These are phyloP conservation scores for Bothrops jararaca DNA, from an alignment of 2,113 vertebrate genomes.

Conservation along the genomic window DNA sequence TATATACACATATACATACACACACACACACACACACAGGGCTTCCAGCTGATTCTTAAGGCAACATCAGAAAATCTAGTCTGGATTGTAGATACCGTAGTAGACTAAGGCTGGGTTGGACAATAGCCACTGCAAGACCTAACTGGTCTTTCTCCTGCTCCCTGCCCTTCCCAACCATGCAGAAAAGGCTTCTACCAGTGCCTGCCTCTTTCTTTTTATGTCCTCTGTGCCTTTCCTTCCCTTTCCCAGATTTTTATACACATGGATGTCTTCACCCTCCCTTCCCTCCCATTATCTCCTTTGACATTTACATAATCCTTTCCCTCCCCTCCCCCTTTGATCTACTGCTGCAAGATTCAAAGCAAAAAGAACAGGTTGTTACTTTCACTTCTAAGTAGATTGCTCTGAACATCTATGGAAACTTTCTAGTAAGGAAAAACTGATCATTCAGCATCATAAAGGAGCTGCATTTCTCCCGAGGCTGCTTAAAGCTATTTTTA, in stretches of 20 bases:
- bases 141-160: neutral
- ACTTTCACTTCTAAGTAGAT: neutral
- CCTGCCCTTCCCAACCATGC: neutral
- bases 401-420: neutral
- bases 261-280: neutral
- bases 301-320: neutral
- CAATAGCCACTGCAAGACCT: too few species aligned
- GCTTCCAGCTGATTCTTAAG: too few species aligned
- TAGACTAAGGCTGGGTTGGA: too few species aligned
- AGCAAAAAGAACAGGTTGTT: neutral
- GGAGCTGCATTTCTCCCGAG: neutral
- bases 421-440: neutral
- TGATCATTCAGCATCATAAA: neutral
- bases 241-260: neutral
- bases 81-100: too few species aligned
- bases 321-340: neutral
- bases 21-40: too few species aligned
- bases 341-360: neutral
- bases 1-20: too few species aligned
- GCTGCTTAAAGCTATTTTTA: neutral
- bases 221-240: neutral
- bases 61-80: too few species aligned
- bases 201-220: neutral
- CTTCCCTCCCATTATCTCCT: neutral
- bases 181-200: neutral